These are phyloP conservation scores for Philereme transversata DNA, from an alignment of 2,888 invertebrate species.

Conservation along the genomic window DNA sequence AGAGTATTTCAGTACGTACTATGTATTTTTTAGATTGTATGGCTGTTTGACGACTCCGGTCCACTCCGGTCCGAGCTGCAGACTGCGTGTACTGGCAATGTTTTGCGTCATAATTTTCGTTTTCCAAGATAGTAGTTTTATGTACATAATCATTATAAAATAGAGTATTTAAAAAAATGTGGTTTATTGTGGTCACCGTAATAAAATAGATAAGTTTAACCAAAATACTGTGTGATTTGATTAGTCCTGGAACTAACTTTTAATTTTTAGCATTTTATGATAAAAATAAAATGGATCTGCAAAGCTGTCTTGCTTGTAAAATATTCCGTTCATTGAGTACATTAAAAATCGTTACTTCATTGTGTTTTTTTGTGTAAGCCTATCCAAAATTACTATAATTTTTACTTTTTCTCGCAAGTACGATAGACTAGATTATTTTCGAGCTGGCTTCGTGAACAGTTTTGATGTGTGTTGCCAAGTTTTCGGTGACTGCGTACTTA, in stretches of 20 bases:
- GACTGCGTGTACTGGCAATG: no score
- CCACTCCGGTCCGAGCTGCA: no score
- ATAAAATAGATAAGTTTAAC: no score
- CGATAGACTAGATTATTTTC: background rate
- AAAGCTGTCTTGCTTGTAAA: constrained; percentile 9
- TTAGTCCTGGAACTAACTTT: constrained; percentile 5
- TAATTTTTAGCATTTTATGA: constrained; percentile 4
- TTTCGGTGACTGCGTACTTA: constrained; percentile 13
- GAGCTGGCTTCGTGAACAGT: constrained; percentile 2
- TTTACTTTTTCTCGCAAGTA: constrained; percentile 8
- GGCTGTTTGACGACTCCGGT: no score
- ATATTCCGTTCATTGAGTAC: constrained; percentile 4
- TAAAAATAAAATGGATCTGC: constrained; percentile 2
- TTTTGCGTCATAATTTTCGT: no score
- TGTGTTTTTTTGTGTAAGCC: constrained; percentile 6
- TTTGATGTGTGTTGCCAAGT: constrained; percentile 15
- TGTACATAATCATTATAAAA: no score
- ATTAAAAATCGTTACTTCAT: background rate
- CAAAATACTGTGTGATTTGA: background rate
- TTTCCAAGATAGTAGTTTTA: no score
- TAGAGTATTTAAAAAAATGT: no score
- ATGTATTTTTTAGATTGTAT: no score
- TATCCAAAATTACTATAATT: constrained; percentile 2
- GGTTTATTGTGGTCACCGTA: no score
- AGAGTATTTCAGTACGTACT: no score